Evolutionary conservation across 2,113 vertebrate genomes (phyloP), one percentile per base, ranked within the genome.

Genomic region (Oplegnathus fasciatus): DNA sequence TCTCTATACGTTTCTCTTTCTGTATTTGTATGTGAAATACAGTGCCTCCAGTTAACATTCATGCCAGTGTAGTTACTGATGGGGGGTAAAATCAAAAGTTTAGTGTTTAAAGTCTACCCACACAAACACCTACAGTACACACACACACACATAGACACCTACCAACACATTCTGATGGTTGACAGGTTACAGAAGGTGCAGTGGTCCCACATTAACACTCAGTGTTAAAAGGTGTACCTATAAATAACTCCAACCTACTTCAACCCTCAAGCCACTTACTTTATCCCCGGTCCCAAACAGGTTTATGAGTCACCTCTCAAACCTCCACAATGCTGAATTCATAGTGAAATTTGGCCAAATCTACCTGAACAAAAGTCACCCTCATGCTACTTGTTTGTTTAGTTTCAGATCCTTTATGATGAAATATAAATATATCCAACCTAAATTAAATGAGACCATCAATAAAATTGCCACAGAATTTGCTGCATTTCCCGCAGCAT

Each of bases 251-350:
- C 9, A 10, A 42, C 82, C 15, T 34, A 10, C 26, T 70, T 71
- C 8, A n/a, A 62, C 40, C 7, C 32, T 32, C 2, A 28, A n/a
- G 2, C 57, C 64, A 78, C 57, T 42, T 8, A 14, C 8, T 28
- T 60, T n/a, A 24, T 34, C 18, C 4, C 9, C 46, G 46, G 75
- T 73, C 76, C 30, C 75, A 85, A 77, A 82, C 48, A 78, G 28
- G 26, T 58, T n/a, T 55, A 9, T 82, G 83, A 89, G 57, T 86
- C 78, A 86, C n/a, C 9, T 70, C 30, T 79, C 48, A 60, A 64
- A 30, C 52, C 57, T 44, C 46, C 50, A 0, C 52, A 30, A 3
- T 3, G 72, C 26, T 17, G 75, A 20, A 48, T 17, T 54, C 0
- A 20, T 0, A 9, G 11, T 26, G 14, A 50, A 10, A 55, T 28